Evolutionary conservation across 2,113 vertebrate genomes (phyloP).

Genomic region (Phrynosoma blainvillii): DNA sequence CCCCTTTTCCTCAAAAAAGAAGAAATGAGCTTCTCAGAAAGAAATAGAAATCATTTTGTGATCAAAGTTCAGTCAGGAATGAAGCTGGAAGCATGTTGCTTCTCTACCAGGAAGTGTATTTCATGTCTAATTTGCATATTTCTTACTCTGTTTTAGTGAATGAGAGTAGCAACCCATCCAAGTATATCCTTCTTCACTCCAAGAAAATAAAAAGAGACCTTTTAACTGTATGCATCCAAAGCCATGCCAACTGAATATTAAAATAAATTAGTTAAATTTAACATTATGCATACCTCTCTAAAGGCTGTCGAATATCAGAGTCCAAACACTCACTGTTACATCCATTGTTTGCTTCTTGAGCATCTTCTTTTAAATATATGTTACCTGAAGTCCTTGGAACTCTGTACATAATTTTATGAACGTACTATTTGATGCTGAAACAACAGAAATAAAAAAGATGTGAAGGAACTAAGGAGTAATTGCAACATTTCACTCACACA

Average conservation of each 20-base stretch:
- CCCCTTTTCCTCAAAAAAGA: no score
- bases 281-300: constrained; percentile 8
- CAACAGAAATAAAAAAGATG: background rate
- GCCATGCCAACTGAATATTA: background rate
- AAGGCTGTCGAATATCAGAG: background rate
- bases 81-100: no score
- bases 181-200: background rate
- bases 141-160: no score
- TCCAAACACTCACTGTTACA: background rate
- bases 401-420: constrained; percentile 15
- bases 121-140: no score
- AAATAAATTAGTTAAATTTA: background rate
- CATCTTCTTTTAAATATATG: background rate
- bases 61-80: no score
- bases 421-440: background rate
- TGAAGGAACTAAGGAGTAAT: background rate
- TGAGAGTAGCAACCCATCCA: no score
- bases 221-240: background rate
- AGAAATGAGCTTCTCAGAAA: no score
- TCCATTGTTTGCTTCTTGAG: background rate
- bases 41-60: no score
- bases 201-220: background rate
- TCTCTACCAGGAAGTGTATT: no score
- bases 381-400: background rate
- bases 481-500: no score